These are phyloP conservation scores for Hycleus cichorii DNA, from an alignment of 1,140 invertebrate genomes.

Conservation along the genomic window DNA sequence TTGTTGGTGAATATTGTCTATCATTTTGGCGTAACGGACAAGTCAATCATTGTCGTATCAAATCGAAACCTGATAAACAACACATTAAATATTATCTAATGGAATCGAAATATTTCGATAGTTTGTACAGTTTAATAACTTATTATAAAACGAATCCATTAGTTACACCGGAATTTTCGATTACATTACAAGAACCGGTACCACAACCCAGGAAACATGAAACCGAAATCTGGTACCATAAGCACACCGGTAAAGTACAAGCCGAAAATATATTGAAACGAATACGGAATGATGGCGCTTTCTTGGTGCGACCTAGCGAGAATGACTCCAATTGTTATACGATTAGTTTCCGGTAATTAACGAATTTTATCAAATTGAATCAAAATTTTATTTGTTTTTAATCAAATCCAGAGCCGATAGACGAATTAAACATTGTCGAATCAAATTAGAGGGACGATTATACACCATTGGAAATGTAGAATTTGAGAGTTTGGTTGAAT, in stretches of 20 bases:
- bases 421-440: constrained; percentile 92
- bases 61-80: constrained; percentile 80
- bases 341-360: constrained; percentile 82
- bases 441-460: constrained; percentile 82
- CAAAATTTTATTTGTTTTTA: too few species aligned
- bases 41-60: constrained; percentile 90
- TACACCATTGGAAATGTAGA: constrained; percentile 84
- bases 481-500: constrained; percentile 90
- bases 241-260: constrained; percentile 64
- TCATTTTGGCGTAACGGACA: constrained; percentile 88
- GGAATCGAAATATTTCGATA: constrained; percentile 84
- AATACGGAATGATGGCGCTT: constrained; percentile 81
- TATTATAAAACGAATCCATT: constrained; percentile 83
- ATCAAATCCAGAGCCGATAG: constrained; percentile 66
- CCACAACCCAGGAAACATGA: constrained; percentile 93
- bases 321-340: constrained; percentile 79
- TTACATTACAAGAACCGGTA: constrained; percentile 82
- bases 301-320: constrained; percentile 81
- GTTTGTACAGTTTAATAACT: constrained; percentile 85
- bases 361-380: too few species aligned
- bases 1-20: constrained; percentile 91
- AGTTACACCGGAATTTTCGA: constrained; percentile 80
- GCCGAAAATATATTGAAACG: constrained; percentile 83
- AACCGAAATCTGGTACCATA: constrained; percentile 90
- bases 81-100: constrained; percentile 88